Evolutionary conservation across 1,140 invertebrate genomes (phyloP).

Genomic region (Aphelenchoides avenae): DNA sequence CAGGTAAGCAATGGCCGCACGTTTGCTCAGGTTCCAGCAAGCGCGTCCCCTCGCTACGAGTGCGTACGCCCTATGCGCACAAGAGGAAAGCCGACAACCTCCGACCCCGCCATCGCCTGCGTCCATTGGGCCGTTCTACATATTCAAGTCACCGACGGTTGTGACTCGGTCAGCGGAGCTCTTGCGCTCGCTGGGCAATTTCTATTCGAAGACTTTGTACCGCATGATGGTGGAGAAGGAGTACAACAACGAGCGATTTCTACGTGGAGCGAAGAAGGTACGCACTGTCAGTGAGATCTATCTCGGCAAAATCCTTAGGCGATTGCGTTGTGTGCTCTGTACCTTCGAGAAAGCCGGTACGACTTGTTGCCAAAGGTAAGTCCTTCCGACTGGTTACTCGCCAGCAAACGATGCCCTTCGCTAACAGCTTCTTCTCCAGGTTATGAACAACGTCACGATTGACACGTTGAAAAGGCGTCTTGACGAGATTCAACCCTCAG

Average conservation of each 20-base stretch:
- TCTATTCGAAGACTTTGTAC: background rate
- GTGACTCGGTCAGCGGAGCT: background rate
- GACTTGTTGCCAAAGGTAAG: too few relatives aligned
- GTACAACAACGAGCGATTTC: conserved; percentile 7
- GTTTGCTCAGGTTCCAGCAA: too few relatives aligned
- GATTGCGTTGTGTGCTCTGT: background rate
- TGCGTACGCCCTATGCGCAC: too few relatives aligned
- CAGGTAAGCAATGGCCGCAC: too few relatives aligned
- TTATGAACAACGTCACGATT: background rate
- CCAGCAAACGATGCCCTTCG: too few relatives aligned
- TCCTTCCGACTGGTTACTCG: too few relatives aligned
- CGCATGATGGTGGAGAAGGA: background rate
- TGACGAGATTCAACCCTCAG: background rate
- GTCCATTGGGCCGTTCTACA: background rate
- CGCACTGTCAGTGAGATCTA: background rate
- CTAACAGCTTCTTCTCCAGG: background rate
- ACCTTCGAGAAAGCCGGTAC: too few relatives aligned
- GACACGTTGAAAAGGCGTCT: background rate
- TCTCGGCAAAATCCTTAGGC: background rate
- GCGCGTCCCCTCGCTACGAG: too few relatives aligned
- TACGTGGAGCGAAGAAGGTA: conserved; percentile 16
- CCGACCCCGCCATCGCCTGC: too few relatives aligned
- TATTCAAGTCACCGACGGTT: background rate
- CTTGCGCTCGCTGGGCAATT: background rate
- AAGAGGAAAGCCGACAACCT: too few relatives aligned